phyloP scores from a whole-genome alignment of 2,888 invertebrate species.

The Priapulus caudatus region DNA sequence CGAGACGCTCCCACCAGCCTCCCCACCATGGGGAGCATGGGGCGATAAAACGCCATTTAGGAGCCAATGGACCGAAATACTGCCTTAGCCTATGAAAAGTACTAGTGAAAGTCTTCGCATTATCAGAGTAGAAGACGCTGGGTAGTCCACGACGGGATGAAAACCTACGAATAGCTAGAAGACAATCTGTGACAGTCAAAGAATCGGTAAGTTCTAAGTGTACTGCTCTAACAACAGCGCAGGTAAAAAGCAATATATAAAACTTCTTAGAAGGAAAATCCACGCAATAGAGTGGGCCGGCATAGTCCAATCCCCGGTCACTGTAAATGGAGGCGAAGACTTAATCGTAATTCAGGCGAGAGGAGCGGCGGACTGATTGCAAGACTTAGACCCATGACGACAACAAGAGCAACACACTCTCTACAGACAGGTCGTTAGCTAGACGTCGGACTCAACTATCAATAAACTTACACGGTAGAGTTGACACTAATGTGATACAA shows the following conservation, averaged over 20 bases:
- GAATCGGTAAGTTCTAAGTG: conserved; percentile 11
- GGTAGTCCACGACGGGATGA: conserved; percentile 4
- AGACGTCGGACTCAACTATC: neutral
- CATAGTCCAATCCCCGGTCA: conserved; percentile 9
- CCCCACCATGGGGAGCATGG: conserved; percentile 15
- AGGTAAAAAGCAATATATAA: conserved; percentile 9
- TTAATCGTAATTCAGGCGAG: neutral
- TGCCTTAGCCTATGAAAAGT: neutral
- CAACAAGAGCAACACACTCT: conserved; percentile 4
- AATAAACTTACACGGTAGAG: neutral
- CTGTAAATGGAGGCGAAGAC: conserved; percentile 7
- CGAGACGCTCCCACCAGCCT: conserved; percentile 11
- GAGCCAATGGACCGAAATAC: conserved; percentile 4
- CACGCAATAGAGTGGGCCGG: conserved; percentile 7
- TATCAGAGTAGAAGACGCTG: conserved; percentile 1
- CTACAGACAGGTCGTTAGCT: neutral
- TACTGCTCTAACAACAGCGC: conserved; percentile 11
- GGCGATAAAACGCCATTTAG: conserved; percentile 12
- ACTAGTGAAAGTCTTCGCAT: no score
- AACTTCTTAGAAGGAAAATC: conserved; percentile 6
- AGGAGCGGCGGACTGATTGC: conserved; percentile 7
- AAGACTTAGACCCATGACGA: neutral
- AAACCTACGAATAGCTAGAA: conserved; percentile 8
- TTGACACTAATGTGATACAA: neutral
- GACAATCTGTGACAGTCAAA: conserved; percentile 4